A percentile compares a stretch with the other conserved stretches of the same genome.
Evolutionary conservation across 2,113 vertebrate genomes (phyloP).

Genomic region (Onychorhynchus coronatus): DNA sequence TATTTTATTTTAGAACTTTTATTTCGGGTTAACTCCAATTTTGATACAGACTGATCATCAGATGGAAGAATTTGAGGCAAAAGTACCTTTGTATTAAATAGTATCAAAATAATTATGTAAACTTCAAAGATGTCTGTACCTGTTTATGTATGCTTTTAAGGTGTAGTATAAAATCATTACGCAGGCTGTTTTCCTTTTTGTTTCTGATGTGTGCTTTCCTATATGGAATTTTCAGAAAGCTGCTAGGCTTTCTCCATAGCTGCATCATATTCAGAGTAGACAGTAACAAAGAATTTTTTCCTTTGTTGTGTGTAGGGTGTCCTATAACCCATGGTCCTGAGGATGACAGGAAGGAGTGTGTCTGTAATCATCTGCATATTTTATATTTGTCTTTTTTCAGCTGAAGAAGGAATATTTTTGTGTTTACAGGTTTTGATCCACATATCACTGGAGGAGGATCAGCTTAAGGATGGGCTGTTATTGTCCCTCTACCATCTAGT

Average conservation of each 20-base stretch:
- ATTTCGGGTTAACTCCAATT: neutral
- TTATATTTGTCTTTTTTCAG: neutral
- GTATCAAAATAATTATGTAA: neutral
- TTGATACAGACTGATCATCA: neutral
- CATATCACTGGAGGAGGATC: neutral
- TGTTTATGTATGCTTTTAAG: neutral
- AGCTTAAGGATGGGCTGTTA: neutral
- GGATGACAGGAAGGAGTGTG: neutral
- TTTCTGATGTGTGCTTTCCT: neutral
- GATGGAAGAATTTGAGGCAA: neutral
- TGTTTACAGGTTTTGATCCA: neutral
- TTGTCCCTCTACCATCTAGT: rapidly evolving
- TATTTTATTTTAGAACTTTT: neutral
- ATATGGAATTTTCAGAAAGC: neutral
- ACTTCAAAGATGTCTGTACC: neutral
- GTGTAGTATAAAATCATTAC: neutral
- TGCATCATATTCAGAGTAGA: neutral
- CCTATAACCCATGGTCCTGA: neutral
- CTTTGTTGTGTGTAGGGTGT: neutral
- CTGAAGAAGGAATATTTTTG: neutral
- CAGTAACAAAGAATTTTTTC: neutral
- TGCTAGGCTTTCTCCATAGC: neutral
- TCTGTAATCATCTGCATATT: neutral
- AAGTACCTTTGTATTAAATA: neutral
- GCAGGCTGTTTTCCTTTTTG: neutral